Conservation (phyloP, 2,113 vertebrate genomes). For the Alaudala cheleensis region DNA sequence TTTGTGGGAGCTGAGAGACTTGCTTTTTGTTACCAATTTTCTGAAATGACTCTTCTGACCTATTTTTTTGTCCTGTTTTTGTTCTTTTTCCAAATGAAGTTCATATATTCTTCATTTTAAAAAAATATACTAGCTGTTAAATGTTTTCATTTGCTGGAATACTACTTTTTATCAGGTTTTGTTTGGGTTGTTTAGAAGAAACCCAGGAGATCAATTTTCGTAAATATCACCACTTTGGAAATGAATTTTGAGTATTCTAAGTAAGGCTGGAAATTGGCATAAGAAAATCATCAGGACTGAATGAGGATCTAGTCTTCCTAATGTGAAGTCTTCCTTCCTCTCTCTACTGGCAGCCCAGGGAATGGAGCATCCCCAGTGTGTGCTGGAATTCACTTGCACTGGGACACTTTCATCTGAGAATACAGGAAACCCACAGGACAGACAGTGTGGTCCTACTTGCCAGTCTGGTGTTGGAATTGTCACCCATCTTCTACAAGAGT, state of each 20-base stretch:
- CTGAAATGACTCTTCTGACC: background rate
- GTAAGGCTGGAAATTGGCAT: background rate
- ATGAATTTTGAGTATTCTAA: background rate
- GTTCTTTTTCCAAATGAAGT: background rate
- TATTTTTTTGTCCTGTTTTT: background rate
- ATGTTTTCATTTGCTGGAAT: background rate
- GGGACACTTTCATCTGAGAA: background rate
- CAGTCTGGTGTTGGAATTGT: background rate
- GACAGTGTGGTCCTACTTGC: background rate
- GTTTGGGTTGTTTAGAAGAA: background rate
- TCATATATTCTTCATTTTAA: background rate
- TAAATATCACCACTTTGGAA: background rate
- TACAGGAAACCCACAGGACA: background rate
- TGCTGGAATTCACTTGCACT: background rate
- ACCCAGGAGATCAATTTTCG: background rate
- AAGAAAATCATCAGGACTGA: background rate
- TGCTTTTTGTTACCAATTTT: background rate
- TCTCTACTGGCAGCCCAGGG: background rate
- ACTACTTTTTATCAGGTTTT: background rate
- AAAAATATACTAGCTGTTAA: background rate
- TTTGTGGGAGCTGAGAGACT: background rate
- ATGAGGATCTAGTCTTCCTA: background rate
- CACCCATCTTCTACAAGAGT: background rate
- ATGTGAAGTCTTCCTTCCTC: background rate
- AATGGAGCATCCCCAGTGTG: background rate